Evolutionary conservation across 2,113 vertebrate species (phyloP).

Genomic region (Pygoscelis adeliae): DNA sequence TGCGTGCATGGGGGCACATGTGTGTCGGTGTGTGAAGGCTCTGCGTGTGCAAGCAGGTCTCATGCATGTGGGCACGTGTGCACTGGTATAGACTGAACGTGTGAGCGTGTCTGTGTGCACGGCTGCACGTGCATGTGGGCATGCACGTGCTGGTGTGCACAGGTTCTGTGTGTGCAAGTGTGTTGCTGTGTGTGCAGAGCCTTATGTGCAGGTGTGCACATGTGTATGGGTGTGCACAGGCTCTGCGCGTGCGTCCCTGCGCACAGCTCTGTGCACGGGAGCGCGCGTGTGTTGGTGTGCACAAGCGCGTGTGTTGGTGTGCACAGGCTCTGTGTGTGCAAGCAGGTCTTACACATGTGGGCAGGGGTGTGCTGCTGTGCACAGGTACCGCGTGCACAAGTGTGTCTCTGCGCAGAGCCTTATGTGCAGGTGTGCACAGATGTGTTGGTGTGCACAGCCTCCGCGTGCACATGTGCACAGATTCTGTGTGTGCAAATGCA

Average conservation of each 20-base stretch:
- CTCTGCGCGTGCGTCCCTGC: background rate
- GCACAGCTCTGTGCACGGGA: background rate
- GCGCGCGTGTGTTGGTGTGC: background rate
- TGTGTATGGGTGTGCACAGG: background rate
- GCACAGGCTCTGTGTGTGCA: background rate
- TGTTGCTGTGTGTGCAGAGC: background rate
- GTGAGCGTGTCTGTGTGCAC: accelerated
- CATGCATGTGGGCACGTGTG: accelerated
- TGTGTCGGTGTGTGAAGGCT: background rate
- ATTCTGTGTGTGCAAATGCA: background rate
- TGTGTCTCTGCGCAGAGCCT: background rate
- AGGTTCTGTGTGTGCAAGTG: background rate
- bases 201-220: background rate
- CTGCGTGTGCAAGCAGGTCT: background rate
- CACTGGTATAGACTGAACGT: accelerated
- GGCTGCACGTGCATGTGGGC: accelerated
- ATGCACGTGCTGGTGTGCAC: background rate
- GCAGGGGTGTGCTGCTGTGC: background rate
- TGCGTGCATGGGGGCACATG: accelerated
- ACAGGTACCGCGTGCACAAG: background rate
- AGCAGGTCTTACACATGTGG: background rate
- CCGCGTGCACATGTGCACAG: accelerated
- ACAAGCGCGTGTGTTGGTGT: background rate
- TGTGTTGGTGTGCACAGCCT: background rate
- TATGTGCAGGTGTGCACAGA: accelerated